A percentile compares a stretch with the other conserved stretches of the same genome.
Evolutionary conservation across 2,888 invertebrate genomes (phyloP).

Genomic region (Nomada ruficornis): DNA sequence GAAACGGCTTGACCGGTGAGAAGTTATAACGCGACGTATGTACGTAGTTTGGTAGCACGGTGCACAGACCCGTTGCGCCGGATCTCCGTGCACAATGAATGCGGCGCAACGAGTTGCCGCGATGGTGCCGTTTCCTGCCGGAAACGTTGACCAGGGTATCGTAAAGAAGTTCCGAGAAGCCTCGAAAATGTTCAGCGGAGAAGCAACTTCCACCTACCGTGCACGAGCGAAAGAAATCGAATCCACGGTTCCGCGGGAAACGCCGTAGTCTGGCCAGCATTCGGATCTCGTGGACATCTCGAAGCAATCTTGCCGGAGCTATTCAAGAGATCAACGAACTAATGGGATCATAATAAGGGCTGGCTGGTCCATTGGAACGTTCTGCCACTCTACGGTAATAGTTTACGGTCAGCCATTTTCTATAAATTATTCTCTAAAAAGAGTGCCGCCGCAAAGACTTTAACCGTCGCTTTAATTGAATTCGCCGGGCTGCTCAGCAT

Average conservation of each 20-base stretch:
- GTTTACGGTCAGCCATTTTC: background rate
- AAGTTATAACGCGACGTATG: background rate
- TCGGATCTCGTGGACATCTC: background rate
- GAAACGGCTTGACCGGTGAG: background rate
- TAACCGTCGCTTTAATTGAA: background rate
- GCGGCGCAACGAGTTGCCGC: slow-evolving; percentile 18
- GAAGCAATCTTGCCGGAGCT: background rate
- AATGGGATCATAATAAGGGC: slow-evolving; percentile 13
- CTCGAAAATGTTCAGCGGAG: slow-evolving; percentile 5
- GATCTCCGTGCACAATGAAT: slow-evolving; percentile 25
- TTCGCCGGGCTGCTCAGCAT: background rate
- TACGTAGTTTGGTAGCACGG: background rate
- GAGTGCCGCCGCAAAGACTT: background rate
- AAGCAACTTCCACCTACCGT: background rate
- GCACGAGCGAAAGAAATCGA: slow-evolving; percentile 11
- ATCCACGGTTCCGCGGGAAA: slow-evolving; percentile 5
- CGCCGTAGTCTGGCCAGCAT: background rate
- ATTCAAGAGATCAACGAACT: slow-evolving; percentile 11
- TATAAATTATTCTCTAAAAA: background rate
- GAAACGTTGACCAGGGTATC: slow-evolving; percentile 33
- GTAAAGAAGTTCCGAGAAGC: slow-evolving; percentile 23
- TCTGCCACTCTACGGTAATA: background rate
- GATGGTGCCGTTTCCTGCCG: slow-evolving; percentile 11
- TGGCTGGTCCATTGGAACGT: background rate
- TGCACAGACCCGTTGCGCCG: background rate